Percentiles rank a stretch among this genome's conserved stretches.
Evolutionary conservation across 2,113 vertebrate species (phyloP).

Genomic region (Vombatus ursinus): DNA sequence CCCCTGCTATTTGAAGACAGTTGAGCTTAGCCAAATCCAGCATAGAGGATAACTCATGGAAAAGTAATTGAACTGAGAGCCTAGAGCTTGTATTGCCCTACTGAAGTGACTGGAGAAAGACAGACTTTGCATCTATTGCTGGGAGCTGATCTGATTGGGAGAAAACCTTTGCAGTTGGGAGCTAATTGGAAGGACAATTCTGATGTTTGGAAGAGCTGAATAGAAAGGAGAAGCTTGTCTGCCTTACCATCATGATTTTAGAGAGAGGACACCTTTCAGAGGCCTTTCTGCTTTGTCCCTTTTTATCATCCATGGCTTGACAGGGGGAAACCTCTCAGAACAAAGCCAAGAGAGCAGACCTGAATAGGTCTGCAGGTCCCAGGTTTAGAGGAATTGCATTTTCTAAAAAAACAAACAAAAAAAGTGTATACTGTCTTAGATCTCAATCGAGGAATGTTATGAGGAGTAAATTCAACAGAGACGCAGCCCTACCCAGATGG

Average conservation of each 20-base stretch:
- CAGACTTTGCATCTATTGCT: neutral
- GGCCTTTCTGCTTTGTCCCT: neutral
- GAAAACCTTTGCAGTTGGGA: neutral
- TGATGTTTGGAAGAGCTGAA: neutral
- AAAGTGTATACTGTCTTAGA: neutral
- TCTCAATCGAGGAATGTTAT: neutral
- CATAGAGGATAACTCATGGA: neutral
- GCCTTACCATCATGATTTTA: no score
- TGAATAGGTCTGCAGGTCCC: neutral
- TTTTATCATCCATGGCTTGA: neutral
- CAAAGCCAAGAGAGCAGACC: neutral
- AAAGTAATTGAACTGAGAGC: neutral
- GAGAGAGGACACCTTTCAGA: neutral
- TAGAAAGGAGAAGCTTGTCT: neutral
- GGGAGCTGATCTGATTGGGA: neutral
- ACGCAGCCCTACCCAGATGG: neutral
- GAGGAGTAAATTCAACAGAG: neutral
- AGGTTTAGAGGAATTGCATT: neutral
- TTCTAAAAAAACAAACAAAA: neutral
- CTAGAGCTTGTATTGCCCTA: neutral
- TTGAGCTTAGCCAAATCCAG: neutral
- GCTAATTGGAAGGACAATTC: neutral
- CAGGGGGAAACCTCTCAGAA: neutral
- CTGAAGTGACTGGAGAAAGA: neutral
- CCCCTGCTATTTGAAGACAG: neutral